Percentiles rank a stretch among this genome's conserved stretches.
Conservation (phyloP, 2,888 invertebrate species). For the Drosophila robusta region DNA sequence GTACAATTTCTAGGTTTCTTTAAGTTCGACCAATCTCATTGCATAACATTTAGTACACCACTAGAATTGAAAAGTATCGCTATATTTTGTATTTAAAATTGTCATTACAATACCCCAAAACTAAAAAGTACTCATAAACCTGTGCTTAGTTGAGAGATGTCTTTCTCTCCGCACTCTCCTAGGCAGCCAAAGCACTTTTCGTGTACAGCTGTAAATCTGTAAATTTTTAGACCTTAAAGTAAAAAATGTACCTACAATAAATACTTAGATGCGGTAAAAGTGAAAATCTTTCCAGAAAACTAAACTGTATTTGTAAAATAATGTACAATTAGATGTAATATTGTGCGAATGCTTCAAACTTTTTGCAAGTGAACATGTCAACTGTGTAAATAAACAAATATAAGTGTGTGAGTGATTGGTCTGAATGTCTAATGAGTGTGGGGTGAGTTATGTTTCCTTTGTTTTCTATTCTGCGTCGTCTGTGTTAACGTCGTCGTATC, state of each 20-base stretch:
- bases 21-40: slow-evolving; percentile 56
- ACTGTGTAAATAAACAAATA: slow-evolving; percentile 34
- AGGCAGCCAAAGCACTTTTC: slow-evolving; percentile 63
- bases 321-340: slow-evolving; percentile 70
- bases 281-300: slow-evolving; percentile 26
- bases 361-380: slow-evolving; percentile 20
- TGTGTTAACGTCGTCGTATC: slow-evolving; percentile 42
- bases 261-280: slow-evolving; percentile 43
- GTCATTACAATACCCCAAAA: slow-evolving; percentile 26
- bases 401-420: slow-evolving; percentile 26
- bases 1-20: slow-evolving; percentile 31
- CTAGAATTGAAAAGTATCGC: slow-evolving; percentile 27
- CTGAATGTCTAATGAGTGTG: slow-evolving; percentile 34
- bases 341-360: slow-evolving; percentile 37
- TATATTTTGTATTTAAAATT: slow-evolving; percentile 25
- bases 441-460: slow-evolving; percentile 19
- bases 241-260: slow-evolving; percentile 42
- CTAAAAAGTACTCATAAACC: slow-evolving; percentile 21
- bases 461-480: slow-evolving; percentile 51
- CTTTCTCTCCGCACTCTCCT: slow-evolving; percentile 33
- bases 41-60: slow-evolving; percentile 51
- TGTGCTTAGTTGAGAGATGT: slow-evolving; percentile 26
- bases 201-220: slow-evolving; percentile 67
- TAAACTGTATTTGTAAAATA: slow-evolving; percentile 55
- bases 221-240: slow-evolving; percentile 53